Base-by-base conservation (phyloP, 2,888 invertebrate genomes). In the Cheilosia vernalis region DNA sequence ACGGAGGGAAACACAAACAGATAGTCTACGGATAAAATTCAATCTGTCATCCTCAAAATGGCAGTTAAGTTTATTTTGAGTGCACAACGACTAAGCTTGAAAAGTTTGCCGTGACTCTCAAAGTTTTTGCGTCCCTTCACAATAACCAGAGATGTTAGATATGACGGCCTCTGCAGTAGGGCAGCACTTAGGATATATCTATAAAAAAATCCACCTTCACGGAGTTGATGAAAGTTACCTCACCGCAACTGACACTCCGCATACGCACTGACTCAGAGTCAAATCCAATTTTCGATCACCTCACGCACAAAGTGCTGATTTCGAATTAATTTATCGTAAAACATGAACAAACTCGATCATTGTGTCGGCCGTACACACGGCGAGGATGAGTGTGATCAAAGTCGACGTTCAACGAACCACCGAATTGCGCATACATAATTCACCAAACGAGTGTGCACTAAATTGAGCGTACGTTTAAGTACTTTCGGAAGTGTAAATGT, bases 391-490 rank as follows among this genome's bases (percentile, higher is more conserved):
- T 49, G 10, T 24, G n/a, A 19, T 15, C 33, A 44, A 64, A 55
- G 42, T 67, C 67, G 56, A 19, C 60, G 82, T 74, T 69, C 76
- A 49, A 61, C 63, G 80, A 80, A 81, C 80, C 55, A 56, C 7
- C 40, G n/a, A 58, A 70, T 19, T 17, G 42, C 56, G 42, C 47
- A 37, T 37, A 42, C 47, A 37, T 37, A 42, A 33, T 42, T 44
- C n/a, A 64, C 4, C 51, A 42, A 21, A 9, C 44, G 49, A 64
- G 58, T 17, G 67, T 67, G 24, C 15, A 37, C 13, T 37, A 37
- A 55, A 66, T 60, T 60, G 40, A 53, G 37, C 53, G 21, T 37
- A 13, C 60, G 58, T n/a, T 40, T 66, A 21, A 49, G 21, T 30
- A 5, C 9, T 55, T 63, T 63, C 58, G 42, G 64, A 72, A 61